phyloP scores from a whole-genome alignment of 2,888 invertebrate species.

The Phalera bucephala region DNA sequence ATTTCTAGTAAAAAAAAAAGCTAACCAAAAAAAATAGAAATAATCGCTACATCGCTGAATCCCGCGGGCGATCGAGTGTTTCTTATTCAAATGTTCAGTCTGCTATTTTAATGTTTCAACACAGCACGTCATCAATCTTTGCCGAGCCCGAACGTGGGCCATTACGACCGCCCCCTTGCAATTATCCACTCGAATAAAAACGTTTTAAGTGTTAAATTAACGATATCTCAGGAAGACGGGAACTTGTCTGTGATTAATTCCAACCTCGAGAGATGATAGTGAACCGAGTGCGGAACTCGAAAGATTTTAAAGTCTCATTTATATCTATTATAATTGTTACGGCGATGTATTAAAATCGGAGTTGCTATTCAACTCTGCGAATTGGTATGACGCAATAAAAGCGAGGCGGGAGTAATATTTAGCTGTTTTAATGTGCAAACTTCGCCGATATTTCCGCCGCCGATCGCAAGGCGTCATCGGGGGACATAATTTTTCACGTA shows the following conservation, averaged over 20 bases:
- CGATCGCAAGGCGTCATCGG: background rate
- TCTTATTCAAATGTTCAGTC: conserved; percentile 75
- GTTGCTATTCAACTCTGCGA: no score
- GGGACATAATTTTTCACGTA: conserved; percentile 4
- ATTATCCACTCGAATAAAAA: conserved; percentile 81
- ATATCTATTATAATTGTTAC: conserved; percentile 34
- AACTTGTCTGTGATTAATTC: conserved; percentile 76
- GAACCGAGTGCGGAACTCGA: no score
- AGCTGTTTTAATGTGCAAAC: background rate
- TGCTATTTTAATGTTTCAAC: conserved; percentile 74
- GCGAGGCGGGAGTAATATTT: no score
- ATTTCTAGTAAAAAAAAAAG: no score
- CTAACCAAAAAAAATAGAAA: no score
- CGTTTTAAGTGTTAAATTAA: conserved; percentile 81
- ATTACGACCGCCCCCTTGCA: conserved; percentile 73
- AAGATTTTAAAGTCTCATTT: conserved; percentile 47
- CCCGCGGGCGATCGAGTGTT: conserved; percentile 66
- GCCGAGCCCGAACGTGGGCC: conserved; percentile 72
- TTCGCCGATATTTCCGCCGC: background rate
- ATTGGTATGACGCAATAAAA: no score
- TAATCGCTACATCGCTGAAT: no score
- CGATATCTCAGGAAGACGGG: no score
- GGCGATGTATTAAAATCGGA: no score
- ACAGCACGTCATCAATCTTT: no score
- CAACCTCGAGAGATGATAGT: no score